Conservation (phyloP, 2,888 invertebrate species). For the Acronicta aceris region DNA sequence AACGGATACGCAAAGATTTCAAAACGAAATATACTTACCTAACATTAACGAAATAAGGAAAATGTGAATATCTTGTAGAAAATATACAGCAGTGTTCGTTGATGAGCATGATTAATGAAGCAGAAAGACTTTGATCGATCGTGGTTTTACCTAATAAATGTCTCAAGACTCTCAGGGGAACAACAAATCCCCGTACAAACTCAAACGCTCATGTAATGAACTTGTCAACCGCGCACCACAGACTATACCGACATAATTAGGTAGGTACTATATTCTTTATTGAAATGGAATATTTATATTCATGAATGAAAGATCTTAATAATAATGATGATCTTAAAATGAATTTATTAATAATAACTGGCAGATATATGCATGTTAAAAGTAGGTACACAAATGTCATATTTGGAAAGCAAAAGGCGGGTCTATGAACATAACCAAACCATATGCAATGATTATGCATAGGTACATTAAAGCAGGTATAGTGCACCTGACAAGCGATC, state of each 20-base stretch:
- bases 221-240: conserved; percentile 60
- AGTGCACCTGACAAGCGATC: conserved; percentile 9
- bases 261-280: conserved; percentile 13
- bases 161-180: conserved; percentile 68
- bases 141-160: conserved; percentile 85
- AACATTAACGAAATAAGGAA: conserved; percentile 75
- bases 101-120: conserved; percentile 88
- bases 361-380: too few relatives aligned
- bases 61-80: conserved; percentile 77
- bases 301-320: too few relatives aligned
- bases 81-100: conserved; percentile 74
- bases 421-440: too few relatives aligned
- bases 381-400: too few relatives aligned
- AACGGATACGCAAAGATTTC: conserved; percentile 27
- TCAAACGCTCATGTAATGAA: conserved; percentile 71
- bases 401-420: too few relatives aligned
- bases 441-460: too few relatives aligned
- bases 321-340: too few relatives aligned
- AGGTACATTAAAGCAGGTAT: neutral
- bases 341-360: too few relatives aligned
- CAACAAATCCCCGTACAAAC: conserved; percentile 68
- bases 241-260: conserved; percentile 26
- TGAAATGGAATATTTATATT: neutral
- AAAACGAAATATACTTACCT: conserved; percentile 41
- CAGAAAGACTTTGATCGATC: conserved; percentile 86